Base-by-base conservation (phyloP, 2,113 vertebrate species). In the Aix galericulata region DNA sequence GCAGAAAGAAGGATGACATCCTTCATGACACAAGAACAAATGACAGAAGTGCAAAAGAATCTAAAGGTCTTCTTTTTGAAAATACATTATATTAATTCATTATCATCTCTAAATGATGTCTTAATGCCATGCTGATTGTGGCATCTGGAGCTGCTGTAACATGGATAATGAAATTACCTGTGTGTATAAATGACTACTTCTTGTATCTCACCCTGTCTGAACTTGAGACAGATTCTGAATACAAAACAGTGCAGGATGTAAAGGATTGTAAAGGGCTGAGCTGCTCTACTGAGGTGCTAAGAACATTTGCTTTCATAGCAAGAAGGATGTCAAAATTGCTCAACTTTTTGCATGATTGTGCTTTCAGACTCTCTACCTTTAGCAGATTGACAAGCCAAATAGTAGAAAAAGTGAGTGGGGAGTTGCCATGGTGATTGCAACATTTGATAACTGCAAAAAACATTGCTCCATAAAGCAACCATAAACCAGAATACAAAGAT, bases 391-490 rank as follows among this genome's bases (percentile, higher is more conserved):
- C 90, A 96, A 96, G 96, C 88, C 88, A 91, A 97, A 93, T 84
- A 95, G 91, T 74, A 94, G 87, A 83, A 92, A 95, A 92, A 97
- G 59, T 81, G 83, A 96, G 96, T 95, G 82, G 86, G 95, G 81
- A 76, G 97, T 98, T 98, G 85, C 97, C 93, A 98, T 98, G 95
- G 97, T 94, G 91, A 98, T 95, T 89, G 86, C 62, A 97, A 91
- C 77, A 77, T 93, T 94, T 94, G 93, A 93, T 96, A 95, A 86
- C 73, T 88, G 84, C 86, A 94, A 86, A 94, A 38, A 97, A 66
- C 40, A 13, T 44, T 85, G 69, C 34, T 93, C 64, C 73, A 55
- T 75, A 86, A 83, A 59, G 63, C 62, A 90, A n/a, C n/a, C n/a
- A 1, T 79, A 83, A 94, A 68, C 74, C 63, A 59, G 86, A 95